A percentile compares a stretch with the other conserved stretches of the same genome.
phyloP scores from a whole-genome alignment of 2,888 invertebrate species.

The Melanostoma scalare region DNA sequence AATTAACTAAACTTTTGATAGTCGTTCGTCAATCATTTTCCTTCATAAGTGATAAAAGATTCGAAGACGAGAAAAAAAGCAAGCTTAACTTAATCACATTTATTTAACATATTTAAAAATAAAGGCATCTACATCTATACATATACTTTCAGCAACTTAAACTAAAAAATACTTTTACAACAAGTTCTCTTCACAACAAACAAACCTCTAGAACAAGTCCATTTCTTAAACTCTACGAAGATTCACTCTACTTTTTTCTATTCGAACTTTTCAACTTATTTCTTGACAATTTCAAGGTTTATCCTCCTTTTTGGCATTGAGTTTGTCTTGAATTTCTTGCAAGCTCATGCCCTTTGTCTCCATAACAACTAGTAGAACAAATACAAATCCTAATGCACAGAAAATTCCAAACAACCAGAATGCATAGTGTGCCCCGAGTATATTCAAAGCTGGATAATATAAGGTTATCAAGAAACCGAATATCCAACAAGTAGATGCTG shows the following conservation, averaged over 20 bases:
- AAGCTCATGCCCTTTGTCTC: constrained; percentile 95
- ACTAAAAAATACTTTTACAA: constrained; percentile 16
- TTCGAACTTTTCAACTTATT: background rate
- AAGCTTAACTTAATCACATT: background rate
- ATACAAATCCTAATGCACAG: constrained; percentile 86
- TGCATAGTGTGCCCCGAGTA: constrained; percentile 86
- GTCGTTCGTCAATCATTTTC: no score
- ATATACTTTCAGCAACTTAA: constrained; percentile 6
- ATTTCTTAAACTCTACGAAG: background rate
- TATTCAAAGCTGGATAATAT: constrained; percentile 85
- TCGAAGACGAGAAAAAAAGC: no score
- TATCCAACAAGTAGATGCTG: constrained; percentile 90
- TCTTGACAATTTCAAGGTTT: constrained; percentile 12
- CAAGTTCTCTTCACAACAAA: background rate
- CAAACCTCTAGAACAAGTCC: background rate
- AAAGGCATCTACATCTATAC: background rate
- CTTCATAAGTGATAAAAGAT: no score
- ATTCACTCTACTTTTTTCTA: background rate
- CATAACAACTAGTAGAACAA: constrained; percentile 89
- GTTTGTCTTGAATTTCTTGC: constrained; percentile 90
- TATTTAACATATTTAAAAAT: background rate
- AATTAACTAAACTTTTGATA: no score
- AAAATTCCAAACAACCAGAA: constrained; percentile 89
- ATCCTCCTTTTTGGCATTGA: constrained; percentile 83
- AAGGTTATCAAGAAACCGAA: constrained; percentile 90